Percentiles rank a stretch among this genome's conserved stretches.
Conservation (phyloP, 1,140 invertebrate species). For the Habropoda laboriosa region DNA sequence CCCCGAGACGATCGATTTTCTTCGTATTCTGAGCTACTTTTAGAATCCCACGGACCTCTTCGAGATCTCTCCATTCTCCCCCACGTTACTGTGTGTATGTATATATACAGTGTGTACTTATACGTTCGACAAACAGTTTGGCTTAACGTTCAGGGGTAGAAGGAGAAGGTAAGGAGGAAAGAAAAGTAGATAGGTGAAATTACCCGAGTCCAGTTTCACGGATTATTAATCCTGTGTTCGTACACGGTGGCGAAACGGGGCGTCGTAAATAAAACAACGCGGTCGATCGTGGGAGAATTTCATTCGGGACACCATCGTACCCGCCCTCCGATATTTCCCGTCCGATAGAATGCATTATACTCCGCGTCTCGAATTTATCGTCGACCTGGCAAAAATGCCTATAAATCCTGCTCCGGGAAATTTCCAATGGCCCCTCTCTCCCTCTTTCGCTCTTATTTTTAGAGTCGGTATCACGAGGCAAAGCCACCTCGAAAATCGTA, state of each 20-base stretch:
- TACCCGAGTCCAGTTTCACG: not conserved
- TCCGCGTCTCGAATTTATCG: slow-evolving; percentile 21
- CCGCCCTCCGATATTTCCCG: not conserved
- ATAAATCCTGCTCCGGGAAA: slow-evolving; percentile 34
- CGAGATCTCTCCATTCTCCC: not conserved
- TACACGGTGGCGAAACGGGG: not conserved
- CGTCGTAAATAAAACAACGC: slow-evolving; percentile 19
- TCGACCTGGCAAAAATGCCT: slow-evolving; percentile 11
- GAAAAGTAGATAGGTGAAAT: not conserved
- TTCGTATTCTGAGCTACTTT: slow-evolving; percentile 24
- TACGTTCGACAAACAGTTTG: too few species aligned
- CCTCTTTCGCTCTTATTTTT: too few species aligned
- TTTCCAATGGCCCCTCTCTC: slow-evolving; percentile 14
- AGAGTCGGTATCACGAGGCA: not conserved
- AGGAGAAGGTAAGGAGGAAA: too few species aligned
- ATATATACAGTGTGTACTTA: too few species aligned
- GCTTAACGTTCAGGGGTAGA: too few species aligned
- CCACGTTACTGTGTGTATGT: too few species aligned
- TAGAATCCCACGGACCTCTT: not conserved
- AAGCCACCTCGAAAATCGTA: not conserved
- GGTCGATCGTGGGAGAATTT: slow-evolving; percentile 19
- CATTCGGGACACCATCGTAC: not conserved
- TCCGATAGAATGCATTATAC: slow-evolving; percentile 16
- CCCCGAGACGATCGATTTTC: slow-evolving; percentile 35
- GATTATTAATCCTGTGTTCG: not conserved